Base-by-base conservation (phyloP, 2,888 invertebrate genomes). In the Amiota mariae region DNA sequence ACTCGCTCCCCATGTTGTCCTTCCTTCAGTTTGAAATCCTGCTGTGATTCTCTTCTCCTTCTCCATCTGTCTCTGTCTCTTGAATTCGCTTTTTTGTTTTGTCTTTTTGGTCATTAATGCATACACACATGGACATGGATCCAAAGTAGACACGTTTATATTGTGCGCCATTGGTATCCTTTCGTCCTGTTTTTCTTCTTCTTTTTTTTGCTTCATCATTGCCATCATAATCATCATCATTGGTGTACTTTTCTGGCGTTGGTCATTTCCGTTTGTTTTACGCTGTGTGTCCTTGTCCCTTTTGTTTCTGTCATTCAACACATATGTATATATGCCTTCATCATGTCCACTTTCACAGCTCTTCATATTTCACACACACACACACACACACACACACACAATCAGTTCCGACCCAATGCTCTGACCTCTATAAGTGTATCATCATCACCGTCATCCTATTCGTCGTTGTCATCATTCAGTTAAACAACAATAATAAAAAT, bases 251-350 rank as follows among this genome's bases (percentile, higher is more conserved):
- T 81, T n/a, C 18, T 49, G 36, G 77, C 78, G 79, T 79, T 84
- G 81, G 82, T 85, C 86, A 83, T 83, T 86, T 83, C 83, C 83
- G 83, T 81, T 82, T 81, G 77, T 72, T 73, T 73, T 67, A 64
- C 24, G 49, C 73, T 63, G 68, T 66, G 56, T 66, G 47, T 48
- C 20, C 13, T 51, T 84, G 82, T 67, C 3, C 51, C 76, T 20
- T 63, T 63, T 11, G 36, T 36, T 24, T 10, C 61, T 36, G 15
- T 59, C 11, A 15, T 70, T 61, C 78, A 72, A 73, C 66, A n/a
- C 36, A 36, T 36, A 36, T 36, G 36, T 54, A 67, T 1, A 4
- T n/a, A n/a, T n/a, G n/a, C n/a, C n/a, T n/a, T n/a, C n/a, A n/a
- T n/a, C n/a, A n/a, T n/a, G n/a, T n/a, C n/a, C n/a, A n/a, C n/a